A percentile compares a stretch with the other conserved stretches of the same genome.
Evolutionary conservation across 2,113 vertebrate species (phyloP).

Genomic region (Leptodactylus fuscus): DNA sequence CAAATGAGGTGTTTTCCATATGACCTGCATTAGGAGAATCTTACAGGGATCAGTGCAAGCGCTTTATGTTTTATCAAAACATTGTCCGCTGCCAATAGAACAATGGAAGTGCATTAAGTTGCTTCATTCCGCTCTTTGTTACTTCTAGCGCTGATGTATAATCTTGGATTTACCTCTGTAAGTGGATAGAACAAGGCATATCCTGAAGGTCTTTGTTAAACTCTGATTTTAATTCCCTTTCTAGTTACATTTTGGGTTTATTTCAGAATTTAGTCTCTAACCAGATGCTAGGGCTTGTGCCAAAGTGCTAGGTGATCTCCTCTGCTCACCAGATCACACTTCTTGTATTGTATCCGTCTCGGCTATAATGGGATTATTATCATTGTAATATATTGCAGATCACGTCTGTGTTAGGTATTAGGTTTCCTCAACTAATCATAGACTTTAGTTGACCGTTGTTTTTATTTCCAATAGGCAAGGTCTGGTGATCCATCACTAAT

Average conservation of each 20-base stretch:
- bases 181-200: constrained; percentile 27
- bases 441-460: background rate
- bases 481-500: background rate
- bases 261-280: constrained; percentile 21
- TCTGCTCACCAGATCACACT: background rate
- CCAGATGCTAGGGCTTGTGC: constrained; percentile 22
- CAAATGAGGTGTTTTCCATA: constrained; percentile 43
- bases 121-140: background rate
- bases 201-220: constrained; percentile 34
- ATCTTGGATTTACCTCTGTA: constrained; percentile 27
- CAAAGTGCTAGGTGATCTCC: constrained; percentile 20
- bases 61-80: constrained; percentile 7
- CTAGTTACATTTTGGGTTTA: constrained; percentile 20
- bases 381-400: background rate
- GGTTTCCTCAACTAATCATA: constrained; percentile 17
- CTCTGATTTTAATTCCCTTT: constrained; percentile 20
- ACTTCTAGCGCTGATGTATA: background rate
- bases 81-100: background rate
- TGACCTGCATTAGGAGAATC: constrained; percentile 13
- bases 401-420: constrained; percentile 10
- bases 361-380: constrained; percentile 24
- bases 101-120: background rate
- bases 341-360: constrained; percentile 26
- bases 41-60: constrained; percentile 1
- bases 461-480: background rate